Percentiles rank a stretch among this genome's conserved stretches.
phyloP scores from a whole-genome alignment of 2,113 vertebrate genomes.

The Bungarus multicinctus region DNA sequence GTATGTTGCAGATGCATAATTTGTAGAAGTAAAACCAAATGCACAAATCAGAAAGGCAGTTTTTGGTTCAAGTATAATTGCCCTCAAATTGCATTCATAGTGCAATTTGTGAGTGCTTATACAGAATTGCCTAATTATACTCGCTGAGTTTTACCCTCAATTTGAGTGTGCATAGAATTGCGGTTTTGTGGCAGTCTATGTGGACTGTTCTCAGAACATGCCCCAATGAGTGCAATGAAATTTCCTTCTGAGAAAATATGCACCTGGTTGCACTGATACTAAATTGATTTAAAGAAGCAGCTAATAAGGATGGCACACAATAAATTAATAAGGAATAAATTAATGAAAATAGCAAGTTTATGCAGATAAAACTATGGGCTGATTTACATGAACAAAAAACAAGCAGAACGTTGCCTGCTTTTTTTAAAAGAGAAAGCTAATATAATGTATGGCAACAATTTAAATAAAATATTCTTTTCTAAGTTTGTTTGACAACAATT shows the following conservation, averaged over 20 bases:
- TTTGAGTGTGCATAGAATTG: neutral
- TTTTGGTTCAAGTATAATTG: neutral
- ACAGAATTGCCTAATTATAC: neutral
- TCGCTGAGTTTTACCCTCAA: neutral
- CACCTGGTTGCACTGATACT: neutral
- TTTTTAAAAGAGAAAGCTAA: neutral
- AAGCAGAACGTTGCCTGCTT: slow-evolving; percentile 5
- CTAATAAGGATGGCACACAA: neutral
- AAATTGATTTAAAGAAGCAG: neutral
- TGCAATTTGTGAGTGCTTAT: neutral
- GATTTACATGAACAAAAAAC: neutral
- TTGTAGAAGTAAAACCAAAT: neutral
- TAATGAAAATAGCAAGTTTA: neutral
- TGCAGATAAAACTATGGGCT: neutral
- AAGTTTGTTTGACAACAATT: slow-evolving; percentile 35
- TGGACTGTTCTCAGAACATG: neutral
- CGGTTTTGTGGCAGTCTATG: neutral
- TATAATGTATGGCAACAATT: slow-evolving; percentile 25
- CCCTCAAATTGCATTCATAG: neutral
- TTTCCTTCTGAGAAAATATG: neutral
- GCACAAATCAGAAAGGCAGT: neutral
- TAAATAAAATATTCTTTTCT: slow-evolving; percentile 30
- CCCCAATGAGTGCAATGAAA: neutral
- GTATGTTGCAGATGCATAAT: neutral
- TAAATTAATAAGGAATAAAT: neutral